Percentiles rank a stretch among this genome's conserved stretches.
Evolutionary conservation across 2,888 invertebrate genomes (phyloP).

Genomic region (Aphelenchoides bicaudatus): DNA sequence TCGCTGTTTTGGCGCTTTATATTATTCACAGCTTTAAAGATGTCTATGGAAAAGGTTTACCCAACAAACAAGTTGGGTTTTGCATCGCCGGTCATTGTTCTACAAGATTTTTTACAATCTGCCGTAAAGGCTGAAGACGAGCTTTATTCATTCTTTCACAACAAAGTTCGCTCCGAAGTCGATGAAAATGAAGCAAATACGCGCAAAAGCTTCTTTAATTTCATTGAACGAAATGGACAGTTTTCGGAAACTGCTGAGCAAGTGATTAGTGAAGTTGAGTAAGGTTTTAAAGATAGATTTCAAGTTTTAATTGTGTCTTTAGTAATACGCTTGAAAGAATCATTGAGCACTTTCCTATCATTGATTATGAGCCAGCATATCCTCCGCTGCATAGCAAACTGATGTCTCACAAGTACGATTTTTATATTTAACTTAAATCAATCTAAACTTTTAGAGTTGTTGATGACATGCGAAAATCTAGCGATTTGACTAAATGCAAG

Average conservation of each 20-base stretch:
- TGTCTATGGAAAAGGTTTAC: slow-evolving; percentile 45
- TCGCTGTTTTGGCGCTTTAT: background rate
- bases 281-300: too few relatives aligned
- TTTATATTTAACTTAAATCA: slow-evolving; percentile 3
- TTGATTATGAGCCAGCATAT: slow-evolving; percentile 31
- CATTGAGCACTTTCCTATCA: slow-evolving; percentile 27
- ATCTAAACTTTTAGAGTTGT: slow-evolving; percentile 24
- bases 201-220: background rate
- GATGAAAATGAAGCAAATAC: background rate
- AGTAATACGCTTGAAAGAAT: slow-evolving; percentile 26
- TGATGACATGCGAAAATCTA: slow-evolving; percentile 25
- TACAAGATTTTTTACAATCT: slow-evolving; percentile 31
- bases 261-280: slow-evolving; percentile 26
- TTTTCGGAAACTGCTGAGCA: background rate
- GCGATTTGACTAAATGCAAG: slow-evolving; percentile 18
- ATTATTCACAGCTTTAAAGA: slow-evolving; percentile 8
- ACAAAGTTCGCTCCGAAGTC: background rate
- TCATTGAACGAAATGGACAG: background rate
- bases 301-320: too few relatives aligned
- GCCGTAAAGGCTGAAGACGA: slow-evolving; percentile 23
- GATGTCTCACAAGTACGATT: slow-evolving; percentile 22
- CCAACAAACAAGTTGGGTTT: slow-evolving; percentile 37
- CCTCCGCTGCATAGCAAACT: slow-evolving; percentile 34
- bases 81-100: slow-evolving; percentile 35
- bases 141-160: slow-evolving; percentile 26